Evolutionary conservation across 2,888 invertebrate species (phyloP).

Genomic region (Hipparchia semele): DNA sequence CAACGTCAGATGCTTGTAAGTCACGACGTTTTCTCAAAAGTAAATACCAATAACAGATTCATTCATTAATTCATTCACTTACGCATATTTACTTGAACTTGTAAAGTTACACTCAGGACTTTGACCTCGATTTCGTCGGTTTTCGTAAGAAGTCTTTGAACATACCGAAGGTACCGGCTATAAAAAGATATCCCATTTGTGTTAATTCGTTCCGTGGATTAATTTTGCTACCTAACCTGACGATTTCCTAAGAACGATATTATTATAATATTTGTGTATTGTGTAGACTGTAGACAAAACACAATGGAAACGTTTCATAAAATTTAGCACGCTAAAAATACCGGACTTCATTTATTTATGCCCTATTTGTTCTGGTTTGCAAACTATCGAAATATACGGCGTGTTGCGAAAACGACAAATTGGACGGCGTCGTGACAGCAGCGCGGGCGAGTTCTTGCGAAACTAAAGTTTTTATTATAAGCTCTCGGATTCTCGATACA

Average conservation of each 20-base stretch:
- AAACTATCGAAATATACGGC: conserved; percentile 29
- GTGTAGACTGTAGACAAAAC: background rate
- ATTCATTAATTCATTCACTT: too few relatives aligned
- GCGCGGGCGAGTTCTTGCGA: conserved; percentile 26
- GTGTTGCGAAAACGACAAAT: conserved; percentile 27
- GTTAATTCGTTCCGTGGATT: conserved; percentile 13
- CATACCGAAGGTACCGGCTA: background rate
- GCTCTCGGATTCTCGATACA: conserved; percentile 26
- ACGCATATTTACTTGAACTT: too few relatives aligned
- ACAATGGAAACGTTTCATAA: conserved; percentile 26
- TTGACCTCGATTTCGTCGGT: too few relatives aligned
- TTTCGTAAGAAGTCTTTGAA: background rate
- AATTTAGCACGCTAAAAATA: conserved; percentile 20
- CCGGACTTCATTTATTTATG: conserved; percentile 31
- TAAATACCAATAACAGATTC: too few relatives aligned
- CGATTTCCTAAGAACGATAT: conserved; percentile 9
- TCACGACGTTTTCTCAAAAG: too few relatives aligned
- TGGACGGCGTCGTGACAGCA: conserved; percentile 23
- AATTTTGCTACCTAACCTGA: conserved; percentile 8
- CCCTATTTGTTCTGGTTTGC: conserved; percentile 35
- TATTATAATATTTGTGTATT: conserved; percentile 8
- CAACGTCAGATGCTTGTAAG: too few relatives aligned
- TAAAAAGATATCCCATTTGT: conserved; percentile 17
- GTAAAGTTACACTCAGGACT: too few relatives aligned
- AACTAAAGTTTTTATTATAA: conserved; percentile 31